Evolutionary conservation across 2,113 vertebrate species (phyloP), one percentile per base, ranked within the genome.

Genomic region (Paralichthys olivaceus): DNA sequence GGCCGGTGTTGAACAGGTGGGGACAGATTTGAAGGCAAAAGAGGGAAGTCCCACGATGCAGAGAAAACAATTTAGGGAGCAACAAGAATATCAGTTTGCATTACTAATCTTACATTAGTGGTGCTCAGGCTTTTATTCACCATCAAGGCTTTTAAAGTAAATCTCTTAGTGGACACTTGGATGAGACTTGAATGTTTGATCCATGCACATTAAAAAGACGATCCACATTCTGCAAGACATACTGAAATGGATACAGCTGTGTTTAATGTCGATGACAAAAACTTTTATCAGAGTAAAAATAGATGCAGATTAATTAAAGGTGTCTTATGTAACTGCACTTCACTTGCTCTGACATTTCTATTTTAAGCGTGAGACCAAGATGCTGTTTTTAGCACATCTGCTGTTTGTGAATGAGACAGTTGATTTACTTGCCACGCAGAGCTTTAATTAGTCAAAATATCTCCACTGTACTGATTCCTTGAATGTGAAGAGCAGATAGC

Each of bases 1-100:
- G 91, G 88, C 57, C 47, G 3, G 22, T 6, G 76, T 34, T 54
- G 78, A 90, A 86, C 93, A 93, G 91, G 90, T 92, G 86, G 75
- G 59, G 71, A 69, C 64, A 53, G 56, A 83, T 77, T 90, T 81
- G 58, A 84, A 79, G 77, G 69, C 49, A 64, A 78, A 80, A 61
- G 61, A 72, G 26, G 72, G 57, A 86, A 69, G 59, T 70, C 23
- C 29, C 32, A 63, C 14, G 1, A 66, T 74, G 17, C 57, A 59
- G 60, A 34, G 40, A 77, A 71, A 79, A 66, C 63, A 60, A 69
- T 14, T 59, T 20, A 72, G 61, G 59, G 32, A 70, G 58, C 65
- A 75, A 69, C 71, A 84, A 81, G 25, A 67, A 49, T 77, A 87
- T 93, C 76, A 37, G 22, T 60, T 90, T 81, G 70, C 81, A 58